Conservation (phyloP, 2,888 invertebrate genomes). For the Capitulum mitella region DNA sequence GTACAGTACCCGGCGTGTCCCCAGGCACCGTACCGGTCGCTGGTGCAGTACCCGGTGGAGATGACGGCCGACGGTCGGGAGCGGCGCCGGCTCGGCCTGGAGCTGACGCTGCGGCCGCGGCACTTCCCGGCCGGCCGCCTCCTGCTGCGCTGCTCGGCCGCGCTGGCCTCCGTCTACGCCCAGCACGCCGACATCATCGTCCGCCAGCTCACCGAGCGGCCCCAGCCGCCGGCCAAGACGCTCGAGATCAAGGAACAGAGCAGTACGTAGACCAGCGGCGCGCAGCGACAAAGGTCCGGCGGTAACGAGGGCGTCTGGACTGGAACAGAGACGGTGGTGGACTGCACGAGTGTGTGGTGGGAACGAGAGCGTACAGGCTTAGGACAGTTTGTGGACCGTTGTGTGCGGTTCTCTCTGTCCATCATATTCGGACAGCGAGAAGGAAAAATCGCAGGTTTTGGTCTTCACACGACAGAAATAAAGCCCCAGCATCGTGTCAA, state of each 20-base stretch:
- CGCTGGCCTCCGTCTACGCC: background rate
- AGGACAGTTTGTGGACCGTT: too few relatives aligned
- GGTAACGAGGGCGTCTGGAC: too few relatives aligned
- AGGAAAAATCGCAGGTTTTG: too few relatives aligned
- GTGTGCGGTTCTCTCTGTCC: too few relatives aligned
- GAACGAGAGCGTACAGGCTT: too few relatives aligned
- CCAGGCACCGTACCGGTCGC: slow-evolving; percentile 8
- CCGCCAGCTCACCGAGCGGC: background rate
- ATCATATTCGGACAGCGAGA: too few relatives aligned
- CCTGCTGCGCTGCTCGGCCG: background rate
- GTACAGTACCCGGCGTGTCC: background rate
- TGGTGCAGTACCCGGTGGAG: slow-evolving; percentile 14
- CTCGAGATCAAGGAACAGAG: slow-evolving; percentile 7
- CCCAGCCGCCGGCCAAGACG: background rate
- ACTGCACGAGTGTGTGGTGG: too few relatives aligned
- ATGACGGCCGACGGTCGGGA: background rate
- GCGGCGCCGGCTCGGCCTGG: background rate
- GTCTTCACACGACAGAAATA: too few relatives aligned
- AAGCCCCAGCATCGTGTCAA: too few relatives aligned
- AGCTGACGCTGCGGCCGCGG: background rate
- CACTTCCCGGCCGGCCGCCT: background rate
- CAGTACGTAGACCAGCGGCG: background rate
- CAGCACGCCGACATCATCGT: background rate
- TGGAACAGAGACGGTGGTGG: too few relatives aligned
- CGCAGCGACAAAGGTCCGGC: too few relatives aligned